Percentiles rank a stretch among this genome's conserved stretches.
Evolutionary conservation across 2,888 invertebrate genomes (phyloP).

Genomic region (Pantelozetes paolii): DNA sequence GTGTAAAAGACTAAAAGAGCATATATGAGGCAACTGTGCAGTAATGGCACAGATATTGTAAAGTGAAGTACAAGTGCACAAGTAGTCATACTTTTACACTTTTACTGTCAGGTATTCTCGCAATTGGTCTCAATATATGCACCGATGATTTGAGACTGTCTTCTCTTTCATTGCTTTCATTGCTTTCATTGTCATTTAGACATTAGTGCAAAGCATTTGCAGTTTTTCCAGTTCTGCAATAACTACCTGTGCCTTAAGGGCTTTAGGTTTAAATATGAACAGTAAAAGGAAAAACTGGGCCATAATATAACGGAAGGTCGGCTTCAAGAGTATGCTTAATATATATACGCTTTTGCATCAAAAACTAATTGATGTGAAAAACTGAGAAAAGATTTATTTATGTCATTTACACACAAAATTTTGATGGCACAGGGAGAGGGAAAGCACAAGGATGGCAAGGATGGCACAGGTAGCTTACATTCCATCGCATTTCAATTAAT

Average conservation of each 20-base stretch:
- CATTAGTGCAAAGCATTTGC: background rate
- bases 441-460: background rate
- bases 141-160: constrained; percentile 1
- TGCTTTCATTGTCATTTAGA: constrained; percentile 14
- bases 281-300: constrained; percentile 28
- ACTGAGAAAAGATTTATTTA: background rate
- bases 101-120: background rate
- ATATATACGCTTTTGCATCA: background rate
- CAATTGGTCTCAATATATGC: background rate
- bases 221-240: background rate
- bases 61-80: too few relatives aligned
- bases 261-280: constrained; percentile 20
- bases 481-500: background rate
- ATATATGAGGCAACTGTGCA: too few relatives aligned
- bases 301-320: constrained; percentile 30
- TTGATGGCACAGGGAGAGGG: background rate
- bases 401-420: background rate
- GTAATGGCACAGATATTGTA: too few relatives aligned
- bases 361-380: background rate
- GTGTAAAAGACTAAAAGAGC: too few relatives aligned
- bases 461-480: background rate
- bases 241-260: constrained; percentile 11
- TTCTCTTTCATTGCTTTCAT: constrained; percentile 8
- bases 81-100: background rate
- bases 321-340: background rate